Base-by-base conservation (phyloP, 2,113 vertebrate genomes). In the Sceloporus undulatus region DNA sequence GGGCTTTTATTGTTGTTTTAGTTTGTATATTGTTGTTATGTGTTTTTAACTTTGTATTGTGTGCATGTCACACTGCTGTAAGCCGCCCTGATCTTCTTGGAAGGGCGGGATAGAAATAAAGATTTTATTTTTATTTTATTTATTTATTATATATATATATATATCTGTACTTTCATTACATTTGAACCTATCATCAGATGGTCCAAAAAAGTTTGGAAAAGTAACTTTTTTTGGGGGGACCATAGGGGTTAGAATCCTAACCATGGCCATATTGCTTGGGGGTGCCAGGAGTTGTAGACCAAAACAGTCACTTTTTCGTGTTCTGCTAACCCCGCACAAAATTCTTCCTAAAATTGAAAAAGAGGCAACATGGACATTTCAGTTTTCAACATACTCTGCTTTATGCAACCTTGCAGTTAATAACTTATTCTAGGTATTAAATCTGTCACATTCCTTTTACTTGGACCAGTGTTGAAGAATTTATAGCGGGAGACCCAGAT, bases 361-460 rank as follows among this genome's bases (percentile, higher is more conserved):
- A 93, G 92, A 88, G 96, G 92, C 81, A 86, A 52, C 56, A 42
- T 85, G 88, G 88, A 88, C 80, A 88, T 92, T 86, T 84, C 66
- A 79, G 42, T 85, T 95, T 90, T 88, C 90, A 89, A 90, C 89
- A 87, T 89, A 92, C 75, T 94, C 94, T 96, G 96, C 89, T 96
- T 96, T 95, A 94, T 97, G 93, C 93, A 85, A 92, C 87, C 79
- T 94, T 96, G 90, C 97, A 97, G 96, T 95, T 97, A 97, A 97
- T 98, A 97, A 98, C 92, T 98, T 97, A 97, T 89, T 95, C 91
- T 86, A 91, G 93, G 95, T 95, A 97, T 97, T 97, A 97, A 96
- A 97, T 95, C 93, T 97, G 97, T 97, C 97, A 97, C 96, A 97
- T 98, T 97, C 96, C 95, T 97, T 96, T 95, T 95, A 94, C 94